Percentiles rank a stretch among this genome's conserved stretches.
Conservation (phyloP, 2,888 invertebrate species). For the Phrixothrix hirtus region DNA sequence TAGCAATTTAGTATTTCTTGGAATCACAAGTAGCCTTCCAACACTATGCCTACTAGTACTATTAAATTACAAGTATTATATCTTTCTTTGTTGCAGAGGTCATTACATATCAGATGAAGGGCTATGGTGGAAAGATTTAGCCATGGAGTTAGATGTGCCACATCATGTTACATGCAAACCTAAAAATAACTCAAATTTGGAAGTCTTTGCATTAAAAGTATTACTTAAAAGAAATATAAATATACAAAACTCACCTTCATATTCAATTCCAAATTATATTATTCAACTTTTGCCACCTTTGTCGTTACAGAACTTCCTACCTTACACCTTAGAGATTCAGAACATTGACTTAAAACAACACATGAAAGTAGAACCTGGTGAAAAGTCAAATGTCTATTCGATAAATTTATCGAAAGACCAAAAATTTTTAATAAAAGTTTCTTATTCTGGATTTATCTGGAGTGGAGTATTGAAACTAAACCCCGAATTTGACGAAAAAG, state of each 20-base stretch:
- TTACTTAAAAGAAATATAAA: conserved; percentile 47
- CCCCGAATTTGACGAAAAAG: conserved; percentile 64
- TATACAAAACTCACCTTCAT: conserved; percentile 41
- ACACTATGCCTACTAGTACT: no score
- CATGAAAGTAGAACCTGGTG: conserved; percentile 71
- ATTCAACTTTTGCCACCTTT: conserved; percentile 75
- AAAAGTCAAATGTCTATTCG: conserved; percentile 69
- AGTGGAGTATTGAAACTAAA: conserved; percentile 70
- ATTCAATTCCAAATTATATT: conserved; percentile 70
- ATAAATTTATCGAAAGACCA: conserved; percentile 66
- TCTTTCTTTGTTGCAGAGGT: conserved; percentile 64
- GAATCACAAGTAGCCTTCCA: no score
- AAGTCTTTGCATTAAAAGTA: conserved; percentile 71
- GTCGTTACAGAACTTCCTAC: conserved; percentile 75
- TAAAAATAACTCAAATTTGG: conserved; percentile 62
- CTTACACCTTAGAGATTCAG: conserved; percentile 69
- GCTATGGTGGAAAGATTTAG: conserved; percentile 81
- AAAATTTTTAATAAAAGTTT: conserved; percentile 57
- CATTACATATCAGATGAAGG: conserved; percentile 72
- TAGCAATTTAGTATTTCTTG: no score
- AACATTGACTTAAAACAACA: conserved; percentile 57
- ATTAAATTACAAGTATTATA: no score
- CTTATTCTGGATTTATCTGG: conserved; percentile 73
- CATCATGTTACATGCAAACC: conserved; percentile 71
- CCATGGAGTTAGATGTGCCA: conserved; percentile 66